Base-by-base conservation (phyloP, 2,797 vertebrate genomes). In the Mus spretus region DNA sequence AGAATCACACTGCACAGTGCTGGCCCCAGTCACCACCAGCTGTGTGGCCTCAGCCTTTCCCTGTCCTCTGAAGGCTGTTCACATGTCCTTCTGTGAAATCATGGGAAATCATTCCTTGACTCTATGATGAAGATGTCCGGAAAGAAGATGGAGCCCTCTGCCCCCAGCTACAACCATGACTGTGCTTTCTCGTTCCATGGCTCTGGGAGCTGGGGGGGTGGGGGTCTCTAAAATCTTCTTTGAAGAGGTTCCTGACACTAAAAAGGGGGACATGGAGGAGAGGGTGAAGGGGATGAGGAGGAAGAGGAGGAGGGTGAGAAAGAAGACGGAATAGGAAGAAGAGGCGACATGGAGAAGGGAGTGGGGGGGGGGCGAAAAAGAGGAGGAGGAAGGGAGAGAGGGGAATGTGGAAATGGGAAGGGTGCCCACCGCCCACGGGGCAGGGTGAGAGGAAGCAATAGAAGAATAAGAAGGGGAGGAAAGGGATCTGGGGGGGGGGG, bases 401-500 rank as follows among this genome's bases (percentile, higher is more conserved):
- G 14, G 19, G 15, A 44, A 53, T 26, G 14, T 14, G n/a, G 13
- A 40, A 13, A 11, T 12, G 1, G 50, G 15, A 17, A 9, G 26
- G 37, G 65, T 6, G 28, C 63, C 63, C 28, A 31, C 63, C 13
- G 0, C 65, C 65, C 31, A 17, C 7, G 2, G 14, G 11, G 31
- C 1, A 12, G 31, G 50, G 50, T 50, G 50, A 12, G 12, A 19
- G 57, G 6, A 9, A 10, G 4, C 19, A 26, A 26, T 22, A 24
- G 40, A 17, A 20, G 14, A 1, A 20, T 26, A 50, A 11, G 34
- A 5, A 34, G 17, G 10, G 31, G 82, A 65, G 40, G 61, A 22
- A 1, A 15, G 17, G 50, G 7, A 37, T 8, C n/a, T n/a, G n/a
- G n/a, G n/a, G 17, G 0, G 24, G 44, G 4, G 6, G 6, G 31